Base-by-base conservation (phyloP, 2,888 invertebrate genomes). In the Eurytoma californica region DNA sequence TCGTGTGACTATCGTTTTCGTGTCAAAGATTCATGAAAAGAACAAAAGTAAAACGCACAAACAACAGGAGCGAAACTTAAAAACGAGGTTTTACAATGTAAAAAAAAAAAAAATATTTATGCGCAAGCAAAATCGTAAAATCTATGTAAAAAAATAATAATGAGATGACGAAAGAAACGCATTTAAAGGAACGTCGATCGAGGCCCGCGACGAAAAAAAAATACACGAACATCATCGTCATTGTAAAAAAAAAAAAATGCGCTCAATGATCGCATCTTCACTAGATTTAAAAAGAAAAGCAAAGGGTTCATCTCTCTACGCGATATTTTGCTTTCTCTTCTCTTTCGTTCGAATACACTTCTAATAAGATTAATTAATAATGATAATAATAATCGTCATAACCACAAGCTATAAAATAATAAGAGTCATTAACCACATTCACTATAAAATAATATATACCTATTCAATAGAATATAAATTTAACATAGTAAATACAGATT, bases 401-500 rank as follows among this genome's bases (percentile, higher is more conserved):
- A 83, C 73, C 80, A 82, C 79, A 81, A 81, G 77, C 78, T 81
- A 82, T 82, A 80, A 83, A 82, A 80, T 82, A 84, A 84, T 85
- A 84, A 83, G 83, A 82, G 77, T 82, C 65, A 39, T 80, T 77
- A 82, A 82, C 80, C 75, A 82, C 80, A 76, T 82, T 77, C 75
- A 84, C 82, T 79, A 82, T 84, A 84, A 80, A 80, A 84, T 83
- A 80, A 83, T 82, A 86, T 89, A 90, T 87, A 89, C 85, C 86
- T 90, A 89, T 89, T 85, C 81, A 88, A 90, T 90, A 89, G 86
- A 90, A 90, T 89, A 88, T 89, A 87, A 89, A 82, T 80, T 63
- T 87, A 85, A 89, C 89, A 87, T 89, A 89, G 87, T 87, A 89
- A 89, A 88, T 88, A 89, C 86, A 88, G 86, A 81, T 86, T 88